Base-by-base conservation (phyloP, 2,888 invertebrate species). In the Scaeva pyrastri region DNA sequence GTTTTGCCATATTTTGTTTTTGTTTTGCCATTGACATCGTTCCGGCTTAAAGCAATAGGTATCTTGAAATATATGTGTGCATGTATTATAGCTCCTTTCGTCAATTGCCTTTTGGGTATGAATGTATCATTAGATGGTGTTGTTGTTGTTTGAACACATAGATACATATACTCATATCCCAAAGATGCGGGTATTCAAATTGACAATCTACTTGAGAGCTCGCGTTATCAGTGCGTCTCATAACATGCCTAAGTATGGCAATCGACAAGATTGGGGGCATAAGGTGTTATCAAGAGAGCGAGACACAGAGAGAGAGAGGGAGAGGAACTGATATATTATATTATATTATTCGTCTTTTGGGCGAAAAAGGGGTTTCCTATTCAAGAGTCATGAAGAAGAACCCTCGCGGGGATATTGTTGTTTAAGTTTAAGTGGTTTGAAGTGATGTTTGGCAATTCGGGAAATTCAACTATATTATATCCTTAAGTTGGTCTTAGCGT, bases 221-320 rank as follows among this genome's bases (percentile, higher is more conserved):
- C n/a, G 76, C 73, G 85, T 85, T 85, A 85, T 85, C 85, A 80
- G 85, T 85, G 85, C 80, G 85, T 85, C 80, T 85, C 80, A 85
- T 85, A 85, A 80, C 76, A 85, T 48, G 80, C 71, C 55, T 73
- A 80, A 85, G 80, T 60, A 60, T 77, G 85, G 60, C 60, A 76
- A 68, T 80, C 66, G 36, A 55, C 45, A 39, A 62, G 55, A 77
- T 68, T 39, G 60, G 73, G 76, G 76, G 80, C 56, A 70, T 31
- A 31, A 80, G 80, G 66, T 72, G 80, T 73, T 75, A 55, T 4
- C 8, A 12, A 43, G n/a, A 21, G 19, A 19, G 48, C 78, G 78
- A 78, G 74, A 64, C n/a, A n/a, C n/a, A n/a, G n/a, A n/a, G n/a
- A 12, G 14, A 43, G n/a, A 21, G 19, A 19, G 48, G 74, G 78